Evolutionary conservation across 2,888 invertebrate genomes (phyloP).

Genomic region (Ectemnius cavifrons): DNA sequence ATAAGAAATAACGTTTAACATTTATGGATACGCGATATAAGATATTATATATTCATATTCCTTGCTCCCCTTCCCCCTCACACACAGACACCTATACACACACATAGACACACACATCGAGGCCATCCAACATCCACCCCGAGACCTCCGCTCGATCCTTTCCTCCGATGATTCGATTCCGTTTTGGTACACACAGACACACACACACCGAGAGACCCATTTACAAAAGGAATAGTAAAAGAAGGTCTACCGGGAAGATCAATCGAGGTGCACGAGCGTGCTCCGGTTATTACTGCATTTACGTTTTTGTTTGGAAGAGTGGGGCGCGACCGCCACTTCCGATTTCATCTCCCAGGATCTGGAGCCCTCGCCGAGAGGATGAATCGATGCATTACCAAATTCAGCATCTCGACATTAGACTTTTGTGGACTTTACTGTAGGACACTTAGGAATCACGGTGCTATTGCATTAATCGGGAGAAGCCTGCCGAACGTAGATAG

Average conservation of each 20-base stretch:
- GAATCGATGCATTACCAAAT: no score
- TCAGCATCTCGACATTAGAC: no score
- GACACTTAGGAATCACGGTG: no score
- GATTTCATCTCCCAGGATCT: slow-evolving; percentile 13
- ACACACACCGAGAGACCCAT: slow-evolving; percentile 23
- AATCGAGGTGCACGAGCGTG: slow-evolving; percentile 32
- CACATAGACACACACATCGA: not conserved
- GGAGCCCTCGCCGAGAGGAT: not conserved
- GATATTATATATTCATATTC: slow-evolving; percentile 64
- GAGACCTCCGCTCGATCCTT: slow-evolving; percentile 42
- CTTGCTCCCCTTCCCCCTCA: slow-evolving; percentile 40
- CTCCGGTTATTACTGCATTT: slow-evolving; percentile 61
- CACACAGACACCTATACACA: slow-evolving; percentile 16
- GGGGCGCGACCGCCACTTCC: slow-evolving; percentile 41
- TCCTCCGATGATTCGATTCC: slow-evolving; percentile 41
- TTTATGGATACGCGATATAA: slow-evolving; percentile 71
- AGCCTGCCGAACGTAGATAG: no score
- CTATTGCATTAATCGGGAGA: no score
- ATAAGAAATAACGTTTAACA: slow-evolving; percentile 67
- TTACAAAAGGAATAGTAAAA: slow-evolving; percentile 28
- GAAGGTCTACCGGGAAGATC: slow-evolving; percentile 27
- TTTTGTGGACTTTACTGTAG: no score
- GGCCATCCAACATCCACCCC: slow-evolving; percentile 6
- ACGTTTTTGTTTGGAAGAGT: slow-evolving; percentile 42
- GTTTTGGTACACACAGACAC: slow-evolving; percentile 17